Percentiles rank a stretch among this genome's conserved stretches.
Conservation (phyloP, 1,140 invertebrate species). For the Lasioglossum albipes region DNA sequence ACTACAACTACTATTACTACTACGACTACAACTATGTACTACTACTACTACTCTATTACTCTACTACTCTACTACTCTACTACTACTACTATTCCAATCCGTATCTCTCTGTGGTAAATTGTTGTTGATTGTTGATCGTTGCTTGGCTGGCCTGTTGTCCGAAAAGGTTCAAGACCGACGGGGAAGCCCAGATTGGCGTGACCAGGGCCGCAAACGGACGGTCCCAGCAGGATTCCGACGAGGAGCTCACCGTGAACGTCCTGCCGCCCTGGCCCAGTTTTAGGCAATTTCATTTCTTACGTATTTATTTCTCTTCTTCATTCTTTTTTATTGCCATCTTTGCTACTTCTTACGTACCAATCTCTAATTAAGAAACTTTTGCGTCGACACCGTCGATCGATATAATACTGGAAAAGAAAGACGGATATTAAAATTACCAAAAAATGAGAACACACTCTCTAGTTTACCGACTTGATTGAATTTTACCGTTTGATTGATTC, state of each 20-base stretch:
- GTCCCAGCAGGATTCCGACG: slow-evolving; percentile 77
- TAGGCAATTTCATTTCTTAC: slow-evolving; percentile 81
- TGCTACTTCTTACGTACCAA: slow-evolving; percentile 68
- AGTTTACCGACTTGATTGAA: slow-evolving; percentile 37
- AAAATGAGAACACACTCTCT: slow-evolving; percentile 15
- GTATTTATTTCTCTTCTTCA: slow-evolving; percentile 78
- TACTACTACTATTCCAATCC: not conserved
- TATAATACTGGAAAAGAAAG: slow-evolving; percentile 4
- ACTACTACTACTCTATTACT: too few relatives aligned
- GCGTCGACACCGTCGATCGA: too few relatives aligned
- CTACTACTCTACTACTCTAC: too few relatives aligned
- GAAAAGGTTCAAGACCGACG: slow-evolving; percentile 80
- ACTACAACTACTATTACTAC: too few relatives aligned
- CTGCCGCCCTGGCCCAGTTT: slow-evolving; percentile 80
- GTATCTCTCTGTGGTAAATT: slow-evolving; percentile 50
- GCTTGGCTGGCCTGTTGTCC: slow-evolving; percentile 77
- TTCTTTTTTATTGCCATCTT: slow-evolving; percentile 75
- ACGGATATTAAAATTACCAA: not conserved
- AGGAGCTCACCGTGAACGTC: slow-evolving; percentile 80
- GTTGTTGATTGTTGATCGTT: slow-evolving; percentile 75
- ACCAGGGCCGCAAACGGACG: slow-evolving; percentile 72
- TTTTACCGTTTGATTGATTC: slow-evolving; percentile 56
- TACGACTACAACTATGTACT: too few relatives aligned
- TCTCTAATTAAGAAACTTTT: too few relatives aligned
- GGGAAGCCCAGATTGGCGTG: slow-evolving; percentile 75